These are phyloP conservation scores for Pelecanus crispus DNA, from an alignment of 2,113 vertebrate species.

Conservation along the genomic window DNA sequence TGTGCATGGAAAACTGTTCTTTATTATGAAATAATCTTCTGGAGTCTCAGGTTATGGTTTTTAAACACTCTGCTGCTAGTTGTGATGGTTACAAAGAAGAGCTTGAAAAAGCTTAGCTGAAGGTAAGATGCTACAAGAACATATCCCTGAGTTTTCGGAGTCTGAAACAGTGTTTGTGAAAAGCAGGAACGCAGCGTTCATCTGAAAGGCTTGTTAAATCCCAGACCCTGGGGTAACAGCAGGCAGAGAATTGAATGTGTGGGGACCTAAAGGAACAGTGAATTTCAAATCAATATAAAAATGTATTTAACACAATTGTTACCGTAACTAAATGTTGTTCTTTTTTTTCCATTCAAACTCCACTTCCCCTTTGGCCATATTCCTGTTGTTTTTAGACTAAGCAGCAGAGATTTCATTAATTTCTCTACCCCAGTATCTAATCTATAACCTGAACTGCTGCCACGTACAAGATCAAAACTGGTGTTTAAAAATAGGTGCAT, in stretches of 20 bases:
- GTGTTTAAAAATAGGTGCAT: neutral
- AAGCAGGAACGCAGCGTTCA: neutral
- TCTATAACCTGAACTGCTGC: neutral
- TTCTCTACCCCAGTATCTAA: neutral
- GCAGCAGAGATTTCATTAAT: constrained; percentile 2
- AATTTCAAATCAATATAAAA: constrained; percentile 33
- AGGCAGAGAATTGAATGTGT: neutral
- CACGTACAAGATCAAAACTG: neutral
- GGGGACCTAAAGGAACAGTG: neutral
- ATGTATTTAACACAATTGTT: neutral
- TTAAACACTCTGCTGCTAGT: neutral
- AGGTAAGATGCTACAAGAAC: neutral
- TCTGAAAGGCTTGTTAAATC: neutral
- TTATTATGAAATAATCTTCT: neutral
- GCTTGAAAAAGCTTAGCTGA: neutral
- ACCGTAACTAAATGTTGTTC: neutral
- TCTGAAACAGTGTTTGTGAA: neutral
- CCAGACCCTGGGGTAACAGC: neutral
- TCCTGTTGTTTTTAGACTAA: neutral
- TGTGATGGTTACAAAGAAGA: neutral
- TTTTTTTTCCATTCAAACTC: neutral
- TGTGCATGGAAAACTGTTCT: neutral
- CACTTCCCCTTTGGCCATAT: neutral
- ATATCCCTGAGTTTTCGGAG: neutral
- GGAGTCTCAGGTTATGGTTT: neutral